Evolutionary conservation across 1,140 invertebrate species (phyloP).

Genomic region (Agrilus planipennis): DNA sequence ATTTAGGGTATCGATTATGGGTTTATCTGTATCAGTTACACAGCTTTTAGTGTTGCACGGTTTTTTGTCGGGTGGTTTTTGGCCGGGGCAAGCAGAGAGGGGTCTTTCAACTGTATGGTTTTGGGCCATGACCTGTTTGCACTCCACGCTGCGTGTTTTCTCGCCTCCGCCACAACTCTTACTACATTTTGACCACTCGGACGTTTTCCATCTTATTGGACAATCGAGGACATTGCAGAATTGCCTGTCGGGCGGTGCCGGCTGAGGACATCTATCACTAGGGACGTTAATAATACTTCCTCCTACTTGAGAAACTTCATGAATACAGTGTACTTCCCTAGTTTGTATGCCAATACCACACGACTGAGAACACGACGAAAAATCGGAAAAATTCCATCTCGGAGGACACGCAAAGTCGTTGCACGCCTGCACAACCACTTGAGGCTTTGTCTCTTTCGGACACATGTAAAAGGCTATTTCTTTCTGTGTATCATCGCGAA

Average conservation of each 20-base stretch:
- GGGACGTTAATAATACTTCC: conserved; percentile 80
- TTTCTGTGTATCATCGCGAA: conserved; percentile 72
- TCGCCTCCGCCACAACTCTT: conserved; percentile 81
- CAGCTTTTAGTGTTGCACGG: conserved; percentile 74
- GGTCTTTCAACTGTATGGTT: conserved; percentile 67
- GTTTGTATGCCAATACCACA: conserved; percentile 88
- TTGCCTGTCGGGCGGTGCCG: conserved; percentile 69
- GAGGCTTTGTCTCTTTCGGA: conserved; percentile 68
- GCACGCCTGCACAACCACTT: conserved; percentile 79
- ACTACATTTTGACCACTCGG: conserved; percentile 82
- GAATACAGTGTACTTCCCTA: conserved; percentile 81
- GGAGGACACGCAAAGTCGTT: conserved; percentile 88
- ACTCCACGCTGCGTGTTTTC: conserved; percentile 73
- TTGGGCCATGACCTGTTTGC: conserved; percentile 84
- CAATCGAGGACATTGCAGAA: conserved; percentile 89
- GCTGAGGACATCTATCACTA: conserved; percentile 80
- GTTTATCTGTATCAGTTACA: conserved; percentile 49
- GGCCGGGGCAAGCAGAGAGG: conserved; percentile 53
- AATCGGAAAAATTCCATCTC: conserved; percentile 77
- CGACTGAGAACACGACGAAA: conserved; percentile 72
- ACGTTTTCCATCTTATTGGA: conserved; percentile 71
- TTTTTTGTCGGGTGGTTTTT: conserved; percentile 56
- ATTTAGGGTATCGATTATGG: conserved; percentile 52
- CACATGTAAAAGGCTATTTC: conserved; percentile 77
- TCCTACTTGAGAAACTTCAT: conserved; percentile 75